Evolutionary conservation across 2,113 vertebrate genomes (phyloP), one percentile per base, ranked within the genome.

Genomic region (Thryonomys swinderianus): DNA sequence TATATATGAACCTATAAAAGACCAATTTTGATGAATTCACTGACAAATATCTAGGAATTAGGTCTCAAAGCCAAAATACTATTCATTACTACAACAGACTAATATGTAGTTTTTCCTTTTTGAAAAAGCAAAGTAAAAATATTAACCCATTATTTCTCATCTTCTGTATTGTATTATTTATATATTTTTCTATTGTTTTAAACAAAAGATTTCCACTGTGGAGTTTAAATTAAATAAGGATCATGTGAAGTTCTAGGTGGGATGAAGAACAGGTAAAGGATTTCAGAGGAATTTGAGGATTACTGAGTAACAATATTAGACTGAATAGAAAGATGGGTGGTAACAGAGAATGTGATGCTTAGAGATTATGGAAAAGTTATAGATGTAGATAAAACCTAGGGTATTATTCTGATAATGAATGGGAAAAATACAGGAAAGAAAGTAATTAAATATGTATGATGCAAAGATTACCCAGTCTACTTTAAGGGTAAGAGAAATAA

Each of bases 211-310:
- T n/a, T 84, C 73, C 27, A 71, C 18, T 84, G 30, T 25, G n/a
- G 40, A 61, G 78, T 95, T 79, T 71, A 91, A 95, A 48, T 86
- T 74, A 78, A n/a, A 8, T 62, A 89, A 88, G 71, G 74, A 84
- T n/a, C 4, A 1, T 53, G 6, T 62, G n/a, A 76, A 8, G 42
- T 53, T 20, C 51, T 61, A 83, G 86, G 27, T 67, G 16, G 10
- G 32, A 62, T 79, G 71, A 53, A 78, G 51, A 27, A 53, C 61
- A 83, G 92, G 53, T 59, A 59, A 88, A 85, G 76, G 34, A 61
- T 88, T 85, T 82, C 11, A 73, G 32, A 25, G 55, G 27, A 32
- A 61, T 12, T 51, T 86, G 40, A 94, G 88, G 71, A 69, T 85
- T 79, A 79, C 4, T 55, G 2, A 87, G 57, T 91, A 59, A 74